These are phyloP conservation scores for Cyclargus thomasi DNA, from an alignment of 1,140 invertebrate species.

Conservation along the genomic window DNA sequence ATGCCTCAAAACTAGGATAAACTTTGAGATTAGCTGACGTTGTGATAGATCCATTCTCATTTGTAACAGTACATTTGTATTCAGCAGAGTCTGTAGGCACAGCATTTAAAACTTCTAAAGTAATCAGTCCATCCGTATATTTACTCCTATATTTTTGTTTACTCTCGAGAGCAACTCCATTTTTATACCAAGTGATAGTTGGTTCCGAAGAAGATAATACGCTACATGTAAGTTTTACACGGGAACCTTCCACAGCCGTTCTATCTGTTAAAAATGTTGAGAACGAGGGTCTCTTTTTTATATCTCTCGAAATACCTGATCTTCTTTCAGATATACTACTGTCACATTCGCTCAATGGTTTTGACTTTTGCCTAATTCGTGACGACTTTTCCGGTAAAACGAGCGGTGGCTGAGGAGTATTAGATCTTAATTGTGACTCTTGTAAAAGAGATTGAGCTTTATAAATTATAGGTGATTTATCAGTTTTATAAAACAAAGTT, in stretches of 20 bases:
- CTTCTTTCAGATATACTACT: slow-evolving; percentile 49
- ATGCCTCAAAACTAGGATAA: slow-evolving; percentile 80
- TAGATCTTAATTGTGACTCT: slow-evolving; percentile 47
- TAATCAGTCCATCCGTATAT: slow-evolving; percentile 81
- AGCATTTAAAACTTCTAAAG: slow-evolving; percentile 83
- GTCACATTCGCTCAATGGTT: slow-evolving; percentile 46
- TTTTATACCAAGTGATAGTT: slow-evolving; percentile 88
- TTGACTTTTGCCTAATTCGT: slow-evolving; percentile 39
- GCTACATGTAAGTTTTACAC: slow-evolving; percentile 88
- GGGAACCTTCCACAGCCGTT: slow-evolving; percentile 82
- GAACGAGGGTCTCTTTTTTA: slow-evolving; percentile 84
- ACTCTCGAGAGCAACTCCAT: slow-evolving; percentile 78
- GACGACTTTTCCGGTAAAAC: slow-evolving; percentile 31
- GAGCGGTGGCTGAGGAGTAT: slow-evolving; percentile 24
- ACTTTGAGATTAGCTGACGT: slow-evolving; percentile 84
- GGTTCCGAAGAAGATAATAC: slow-evolving; percentile 89
- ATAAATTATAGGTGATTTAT: slow-evolving; percentile 38
- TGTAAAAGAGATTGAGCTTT: slow-evolving; percentile 49
- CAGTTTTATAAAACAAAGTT: slow-evolving; percentile 25
- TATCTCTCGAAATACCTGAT: slow-evolving; percentile 52
- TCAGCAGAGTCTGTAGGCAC: slow-evolving; percentile 81
- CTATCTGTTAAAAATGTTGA: slow-evolving; percentile 87
- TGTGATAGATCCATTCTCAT: slow-evolving; percentile 81
- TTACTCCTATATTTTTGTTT: slow-evolving; percentile 76
- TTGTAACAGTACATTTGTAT: slow-evolving; percentile 84